Evolutionary conservation across 2,888 invertebrate species (phyloP), one percentile per base, ranked within the genome.

Genomic region (Nephrocerus scutellatus): DNA sequence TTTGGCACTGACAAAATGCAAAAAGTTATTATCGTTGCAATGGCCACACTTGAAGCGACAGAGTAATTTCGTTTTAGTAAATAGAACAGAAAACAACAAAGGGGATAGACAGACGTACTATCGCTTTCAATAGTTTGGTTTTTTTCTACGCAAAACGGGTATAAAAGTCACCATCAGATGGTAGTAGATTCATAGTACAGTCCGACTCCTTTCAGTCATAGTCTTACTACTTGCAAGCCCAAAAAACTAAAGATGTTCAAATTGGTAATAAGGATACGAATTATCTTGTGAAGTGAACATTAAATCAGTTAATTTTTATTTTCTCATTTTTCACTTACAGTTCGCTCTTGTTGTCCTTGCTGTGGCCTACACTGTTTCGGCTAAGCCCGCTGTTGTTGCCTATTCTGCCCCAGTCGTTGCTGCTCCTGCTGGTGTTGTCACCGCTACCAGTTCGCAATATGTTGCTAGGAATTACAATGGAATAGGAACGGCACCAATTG

Each of bases 381-480:
- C 75, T 3, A 73, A 76, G 3, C 68, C 73, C 2, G 41, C 63
- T 10, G 48, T 65, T 2, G 47, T 60, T 12, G 49, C 52, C 6
- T 48, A 45, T 9, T 57, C 64, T 5, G 60, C 63, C 16, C 60
- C 63, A 2, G 46, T 49, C 20, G 41, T 54, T 6, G 55, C 58
- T 9, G 60, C 53, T 20, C 59, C 75, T 1, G 55, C 66, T 0
- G 61, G 45, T 8, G 53, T 50, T 18, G 74, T 75, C 4, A 75
- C 76, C 0, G 73, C 76, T 5, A 70, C 72, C 47, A 77, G 77
- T 55, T 76, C 75, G 14, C 77, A 78, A 56, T 74, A 74, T 25
- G 59, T 77, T 49, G 72, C 75, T 6, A 68, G 75, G 43, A 75
- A 74, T 50, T 75, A 72, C 62, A 75, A 77, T 50, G 74, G 74